phyloP scores from a whole-genome alignment of 2,888 invertebrate genomes.

The Frankliniella fusca region DNA sequence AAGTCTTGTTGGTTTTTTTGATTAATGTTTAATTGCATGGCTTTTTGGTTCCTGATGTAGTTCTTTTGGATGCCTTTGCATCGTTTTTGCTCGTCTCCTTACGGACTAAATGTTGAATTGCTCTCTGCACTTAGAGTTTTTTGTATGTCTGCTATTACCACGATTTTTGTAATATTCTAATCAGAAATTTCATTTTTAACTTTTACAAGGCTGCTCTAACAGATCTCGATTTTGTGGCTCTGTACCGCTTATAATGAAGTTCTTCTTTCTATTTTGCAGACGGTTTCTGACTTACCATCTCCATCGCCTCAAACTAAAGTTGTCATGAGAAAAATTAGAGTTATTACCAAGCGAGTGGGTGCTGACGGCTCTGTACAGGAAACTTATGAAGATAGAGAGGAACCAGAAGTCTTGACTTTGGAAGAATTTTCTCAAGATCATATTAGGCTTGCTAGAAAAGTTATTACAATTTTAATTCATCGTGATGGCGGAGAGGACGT shows the following conservation, averaged over 20 bases:
- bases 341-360: not conserved
- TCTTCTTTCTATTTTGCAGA: not conserved
- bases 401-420: not conserved
- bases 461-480: not conserved
- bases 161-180: no score
- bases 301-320: not conserved
- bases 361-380: not conserved
- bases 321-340: not conserved
- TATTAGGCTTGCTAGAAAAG: slow-evolving; percentile 28
- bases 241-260: not conserved
- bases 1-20: not conserved
- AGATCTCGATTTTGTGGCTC: not conserved
- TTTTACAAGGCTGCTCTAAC: no score
- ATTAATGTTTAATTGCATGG: no score
- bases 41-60: not conserved
- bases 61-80: not conserved
- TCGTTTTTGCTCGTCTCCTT: not conserved
- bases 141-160: no score
- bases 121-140: no score
- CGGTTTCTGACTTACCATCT: not conserved
- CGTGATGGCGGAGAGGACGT: not conserved
- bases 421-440: not conserved
- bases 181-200: no score
- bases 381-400: not conserved
- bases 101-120: no score